Percentiles rank a stretch among this genome's conserved stretches.
These are phyloP conservation scores for Cybosia mesomella DNA, from an alignment of 2,888 invertebrate genomes.

Conservation along the genomic window DNA sequence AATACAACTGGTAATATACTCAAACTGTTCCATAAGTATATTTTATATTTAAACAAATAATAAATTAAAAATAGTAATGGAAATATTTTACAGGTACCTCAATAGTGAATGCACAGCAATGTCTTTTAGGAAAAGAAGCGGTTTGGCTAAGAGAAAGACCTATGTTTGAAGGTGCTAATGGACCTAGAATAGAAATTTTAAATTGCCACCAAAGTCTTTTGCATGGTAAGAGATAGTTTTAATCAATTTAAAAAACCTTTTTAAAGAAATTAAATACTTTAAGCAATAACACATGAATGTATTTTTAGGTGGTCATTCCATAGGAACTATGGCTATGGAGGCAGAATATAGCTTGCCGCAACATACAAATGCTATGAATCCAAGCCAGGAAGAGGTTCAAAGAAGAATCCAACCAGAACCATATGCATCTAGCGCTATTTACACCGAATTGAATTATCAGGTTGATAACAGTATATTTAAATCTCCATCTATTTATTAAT, in stretches of 20 bases:
- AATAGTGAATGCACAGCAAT: slow-evolving; percentile 80
- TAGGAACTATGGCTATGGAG: slow-evolving; percentile 81
- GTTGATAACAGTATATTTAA: slow-evolving; percentile 50
- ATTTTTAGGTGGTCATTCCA: slow-evolving; percentile 73
- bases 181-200: slow-evolving; percentile 81
- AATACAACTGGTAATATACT: slow-evolving; percentile 68
- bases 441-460: slow-evolving; percentile 83
- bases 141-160: slow-evolving; percentile 82
- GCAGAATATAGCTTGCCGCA: slow-evolving; percentile 83
- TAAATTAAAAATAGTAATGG: background rate
- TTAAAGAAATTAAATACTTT: background rate
- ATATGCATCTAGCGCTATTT: slow-evolving; percentile 91
- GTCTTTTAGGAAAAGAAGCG: slow-evolving; percentile 81
- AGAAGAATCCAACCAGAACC: slow-evolving; percentile 87
- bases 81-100: slow-evolving; percentile 63
- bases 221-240: slow-evolving; percentile 64
- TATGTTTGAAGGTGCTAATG: slow-evolving; percentile 78
- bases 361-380: slow-evolving; percentile 72
- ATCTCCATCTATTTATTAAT: background rate
- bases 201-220: slow-evolving; percentile 80
- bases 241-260: background rate
- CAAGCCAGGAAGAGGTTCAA: slow-evolving; percentile 73
- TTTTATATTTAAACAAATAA: background rate
- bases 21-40: no score
- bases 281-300: background rate